Evolutionary conservation across 2,888 invertebrate species (phyloP), one percentile per base, ranked within the genome.

Genomic region (Pantelozetes paolii): DNA sequence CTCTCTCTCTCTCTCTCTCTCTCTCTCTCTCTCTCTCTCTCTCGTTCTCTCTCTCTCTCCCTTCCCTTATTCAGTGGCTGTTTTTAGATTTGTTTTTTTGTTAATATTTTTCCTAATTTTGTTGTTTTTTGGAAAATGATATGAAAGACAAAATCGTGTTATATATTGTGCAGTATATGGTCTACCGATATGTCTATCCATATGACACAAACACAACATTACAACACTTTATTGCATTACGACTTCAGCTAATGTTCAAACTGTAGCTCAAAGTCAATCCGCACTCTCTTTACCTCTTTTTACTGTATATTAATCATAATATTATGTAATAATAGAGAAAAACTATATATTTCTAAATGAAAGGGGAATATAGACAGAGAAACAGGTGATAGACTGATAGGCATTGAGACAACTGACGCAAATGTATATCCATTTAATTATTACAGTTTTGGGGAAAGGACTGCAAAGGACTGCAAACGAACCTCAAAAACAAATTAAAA

Each of bases 211-310:
- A 23, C 8, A 57, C 57, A 57, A 57, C 57, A 57, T 57, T 57
- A 57, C 57, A 57, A 57, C 23, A 57, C 5, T 57, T 57, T 57
- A 57, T 57, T 57, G 57, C 57, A 57, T 57, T 57, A 57, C 13
- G 8, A 57, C 3, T 3, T 20, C 26, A 57, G 23, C 3, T 57
- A 26, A 57, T 57, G 57, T 23, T 57, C 28, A 18, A 20, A 45
- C 45, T 45, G 18, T 45, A 45, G 8, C 23, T 18, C 20, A 50
- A 57, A 57, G 57, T 23, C 57, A 57, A 45, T 45, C 45, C 15
- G 3, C 45, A 45, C 45, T 45, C 45, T 18, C 45, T 45, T 28
- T 57, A 57, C 57, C 23, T 9, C 23, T 57, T 45, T 45, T 57
- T 57, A 26, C 3, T 23, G 57, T 57, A 20, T 57, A 57, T 57